These are phyloP conservation scores for Amblyornis subalaris DNA, from an alignment of 2,113 vertebrate genomes.

Conservation along the genomic window DNA sequence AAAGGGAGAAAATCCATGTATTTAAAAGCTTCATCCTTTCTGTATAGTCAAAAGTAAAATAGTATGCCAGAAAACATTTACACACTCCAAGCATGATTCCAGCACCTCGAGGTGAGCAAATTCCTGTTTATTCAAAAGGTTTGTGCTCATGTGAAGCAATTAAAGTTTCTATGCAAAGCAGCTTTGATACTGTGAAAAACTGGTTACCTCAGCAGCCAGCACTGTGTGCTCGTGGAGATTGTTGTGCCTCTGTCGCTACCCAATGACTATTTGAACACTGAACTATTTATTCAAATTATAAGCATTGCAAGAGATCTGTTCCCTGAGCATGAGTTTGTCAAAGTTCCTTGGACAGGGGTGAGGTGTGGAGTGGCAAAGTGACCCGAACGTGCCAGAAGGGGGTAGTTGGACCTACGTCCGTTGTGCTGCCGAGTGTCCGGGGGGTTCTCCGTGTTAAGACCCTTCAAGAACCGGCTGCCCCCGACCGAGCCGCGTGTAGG, in stretches of 20 bases:
- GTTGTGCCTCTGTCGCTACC: neutral
- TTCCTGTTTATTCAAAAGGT: neutral
- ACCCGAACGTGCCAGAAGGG: neutral
- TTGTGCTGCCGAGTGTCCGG: accelerated
- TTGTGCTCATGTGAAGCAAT: neutral
- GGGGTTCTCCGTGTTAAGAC: accelerated
- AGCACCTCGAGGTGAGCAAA: neutral
- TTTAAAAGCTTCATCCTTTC: neutral
- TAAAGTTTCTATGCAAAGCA: neutral
- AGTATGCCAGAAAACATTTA: neutral
- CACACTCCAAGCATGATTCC: neutral
- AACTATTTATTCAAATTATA: neutral
- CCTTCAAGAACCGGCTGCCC: neutral
- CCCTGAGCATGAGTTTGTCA: neutral
- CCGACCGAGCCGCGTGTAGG: too few relatives aligned
- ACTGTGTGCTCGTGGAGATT: accelerated
- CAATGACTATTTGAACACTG: neutral
- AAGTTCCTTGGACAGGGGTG: neutral
- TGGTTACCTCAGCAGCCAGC: neutral
- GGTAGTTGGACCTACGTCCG: accelerated
- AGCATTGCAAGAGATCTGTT: neutral
- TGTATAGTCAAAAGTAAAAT: neutral
- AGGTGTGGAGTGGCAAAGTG: neutral
- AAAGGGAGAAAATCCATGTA: neutral
- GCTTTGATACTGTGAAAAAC: neutral